Percentiles rank a stretch among this genome's conserved stretches.
Conservation (phyloP, 2,888 invertebrate species). For the Epistrophella euchroma region DNA sequence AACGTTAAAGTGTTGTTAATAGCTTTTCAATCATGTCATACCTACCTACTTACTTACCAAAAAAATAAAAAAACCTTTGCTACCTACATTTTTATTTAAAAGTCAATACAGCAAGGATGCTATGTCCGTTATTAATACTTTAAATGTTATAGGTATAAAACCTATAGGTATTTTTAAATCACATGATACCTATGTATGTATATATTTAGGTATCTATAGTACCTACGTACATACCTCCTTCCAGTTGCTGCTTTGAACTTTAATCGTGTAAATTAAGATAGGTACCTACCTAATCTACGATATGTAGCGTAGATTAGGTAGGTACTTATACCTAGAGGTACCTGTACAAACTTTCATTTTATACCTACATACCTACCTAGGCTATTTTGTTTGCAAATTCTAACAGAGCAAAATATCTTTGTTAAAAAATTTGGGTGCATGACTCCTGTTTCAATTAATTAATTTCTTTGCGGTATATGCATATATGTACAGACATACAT, state of each 20-base stretch:
- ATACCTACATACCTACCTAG: no score
- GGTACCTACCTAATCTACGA: background rate
- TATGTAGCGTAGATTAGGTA: constrained; percentile 8
- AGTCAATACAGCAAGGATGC: background rate
- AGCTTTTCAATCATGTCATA: background rate
- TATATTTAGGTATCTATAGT: no score
- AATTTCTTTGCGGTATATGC: background rate
- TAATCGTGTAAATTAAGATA: background rate
- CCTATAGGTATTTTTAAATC: background rate
- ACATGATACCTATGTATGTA: background rate
- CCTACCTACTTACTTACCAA: no score
- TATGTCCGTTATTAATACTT: background rate
- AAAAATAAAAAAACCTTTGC: no score
- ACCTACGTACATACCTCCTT: background rate
- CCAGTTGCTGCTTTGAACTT: constrained; percentile 6
- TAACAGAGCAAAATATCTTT: background rate
- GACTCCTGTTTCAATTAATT: background rate
- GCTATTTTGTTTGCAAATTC: background rate
- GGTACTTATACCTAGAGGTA: background rate
- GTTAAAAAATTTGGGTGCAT: background rate
- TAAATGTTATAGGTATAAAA: background rate
- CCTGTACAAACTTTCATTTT: constrained; percentile 6
- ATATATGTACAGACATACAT: background rate
- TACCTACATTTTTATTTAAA: no score
- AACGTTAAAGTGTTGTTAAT: background rate